Evolutionary conservation across 1,140 invertebrate species (phyloP).

Genomic region (Diorhabda sublineata): DNA sequence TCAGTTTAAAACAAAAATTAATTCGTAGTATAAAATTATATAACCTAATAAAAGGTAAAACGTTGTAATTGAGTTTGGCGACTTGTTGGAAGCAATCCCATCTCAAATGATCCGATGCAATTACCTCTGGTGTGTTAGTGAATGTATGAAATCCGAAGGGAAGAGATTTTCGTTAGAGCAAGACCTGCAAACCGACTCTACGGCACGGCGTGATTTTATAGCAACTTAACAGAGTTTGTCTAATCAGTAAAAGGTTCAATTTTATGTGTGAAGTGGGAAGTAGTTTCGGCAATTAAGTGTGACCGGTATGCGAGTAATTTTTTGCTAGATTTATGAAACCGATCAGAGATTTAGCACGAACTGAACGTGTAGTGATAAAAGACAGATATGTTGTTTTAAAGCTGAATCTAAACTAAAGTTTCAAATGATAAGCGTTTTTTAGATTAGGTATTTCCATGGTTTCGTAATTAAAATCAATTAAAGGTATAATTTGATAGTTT

Average conservation of each 20-base stretch:
- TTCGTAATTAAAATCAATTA: no score
- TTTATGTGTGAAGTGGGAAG: background rate
- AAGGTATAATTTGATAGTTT: no score
- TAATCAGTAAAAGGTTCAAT: background rate
- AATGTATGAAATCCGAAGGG: background rate
- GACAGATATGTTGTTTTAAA: no score
- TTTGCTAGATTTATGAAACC: background rate
- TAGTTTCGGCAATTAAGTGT: slow-evolving; percentile 1
- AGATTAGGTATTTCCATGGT: no score
- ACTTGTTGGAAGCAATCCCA: background rate
- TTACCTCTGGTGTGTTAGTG: background rate
- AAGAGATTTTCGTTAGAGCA: background rate
- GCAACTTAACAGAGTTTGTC: background rate
- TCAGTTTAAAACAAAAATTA: no score
- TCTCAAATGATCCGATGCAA: background rate
- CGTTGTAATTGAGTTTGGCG: background rate
- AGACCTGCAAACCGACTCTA: background rate
- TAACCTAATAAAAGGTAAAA: no score
- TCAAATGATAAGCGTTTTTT: no score
- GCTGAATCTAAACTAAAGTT: no score
- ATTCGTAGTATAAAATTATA: no score
- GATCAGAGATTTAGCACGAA: background rate
- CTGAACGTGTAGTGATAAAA: no score
- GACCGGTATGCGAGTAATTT: background rate
- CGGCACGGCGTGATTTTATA: slow-evolving; percentile 1